phyloP scores from a whole-genome alignment of 2,113 vertebrate genomes.

The Microtus ochrogaster region DNA sequence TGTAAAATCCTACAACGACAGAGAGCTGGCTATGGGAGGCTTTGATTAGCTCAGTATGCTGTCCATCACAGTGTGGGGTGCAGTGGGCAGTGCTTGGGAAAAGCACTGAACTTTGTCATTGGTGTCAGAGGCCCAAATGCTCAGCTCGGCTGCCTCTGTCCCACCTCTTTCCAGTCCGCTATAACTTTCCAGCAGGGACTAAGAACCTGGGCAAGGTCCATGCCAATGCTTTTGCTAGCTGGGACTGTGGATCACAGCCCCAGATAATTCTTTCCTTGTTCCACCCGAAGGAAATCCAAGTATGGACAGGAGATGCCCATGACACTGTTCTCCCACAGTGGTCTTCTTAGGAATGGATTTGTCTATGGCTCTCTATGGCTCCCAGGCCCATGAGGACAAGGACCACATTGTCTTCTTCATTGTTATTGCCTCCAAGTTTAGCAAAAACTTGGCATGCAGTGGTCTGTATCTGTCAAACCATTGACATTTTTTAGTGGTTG shows the following conservation, averaged over 20 bases:
- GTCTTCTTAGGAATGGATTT: neutral
- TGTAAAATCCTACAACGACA: neutral
- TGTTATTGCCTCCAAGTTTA: neutral
- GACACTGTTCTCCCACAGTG: neutral
- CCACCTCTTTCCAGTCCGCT: neutral
- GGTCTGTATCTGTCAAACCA: neutral
- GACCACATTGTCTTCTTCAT: neutral
- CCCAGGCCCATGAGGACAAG: neutral
- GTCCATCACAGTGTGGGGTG: neutral
- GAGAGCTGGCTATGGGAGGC: neutral
- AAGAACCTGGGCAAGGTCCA: neutral
- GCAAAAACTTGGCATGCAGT: neutral
- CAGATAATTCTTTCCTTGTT: neutral
- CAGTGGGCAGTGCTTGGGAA: neutral
- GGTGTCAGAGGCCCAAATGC: neutral
- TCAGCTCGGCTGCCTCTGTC: neutral
- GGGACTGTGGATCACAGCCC: neutral
- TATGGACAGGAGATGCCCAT: neutral
- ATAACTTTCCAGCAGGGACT: neutral
- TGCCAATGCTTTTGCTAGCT: neutral
- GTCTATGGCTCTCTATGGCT: neutral
- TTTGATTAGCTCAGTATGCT: too few relatives aligned
- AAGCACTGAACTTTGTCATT: neutral
- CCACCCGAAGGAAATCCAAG: constrained; percentile 6
- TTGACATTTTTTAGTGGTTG: neutral